Percentiles rank a stretch among this genome's conserved stretches.
Conservation (phyloP, 2,888 invertebrate genomes). For the Lydus trimaculatus region DNA sequence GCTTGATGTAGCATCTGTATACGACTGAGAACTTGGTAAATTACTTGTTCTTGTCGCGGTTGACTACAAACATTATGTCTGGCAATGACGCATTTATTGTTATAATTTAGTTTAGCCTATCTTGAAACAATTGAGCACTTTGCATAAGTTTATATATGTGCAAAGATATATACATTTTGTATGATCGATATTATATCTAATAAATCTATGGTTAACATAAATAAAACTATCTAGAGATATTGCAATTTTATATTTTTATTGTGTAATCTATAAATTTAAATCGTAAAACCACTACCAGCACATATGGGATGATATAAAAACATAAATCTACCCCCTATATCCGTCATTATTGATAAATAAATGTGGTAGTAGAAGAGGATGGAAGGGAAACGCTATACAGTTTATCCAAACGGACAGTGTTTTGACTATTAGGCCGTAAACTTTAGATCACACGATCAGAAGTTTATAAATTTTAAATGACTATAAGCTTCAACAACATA, state of each 20-base stretch:
- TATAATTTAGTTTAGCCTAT: conserved; percentile 25
- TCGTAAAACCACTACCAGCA: not conserved
- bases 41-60: conserved; percentile 25
- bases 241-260: not conserved
- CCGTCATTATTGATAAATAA: conserved; percentile 5
- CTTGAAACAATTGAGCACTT: conserved; percentile 22
- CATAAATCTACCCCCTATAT: not conserved
- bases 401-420: no score
- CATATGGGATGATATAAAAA: not conserved
- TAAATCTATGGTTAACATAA: not conserved
- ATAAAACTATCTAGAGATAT: not conserved
- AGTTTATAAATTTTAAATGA: no score
- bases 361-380: not conserved
- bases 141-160: conserved; percentile 1
- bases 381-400: not conserved
- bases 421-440: no score
- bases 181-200: not conserved
- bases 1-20: not conserved
- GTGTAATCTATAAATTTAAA: not conserved
- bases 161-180: not conserved
- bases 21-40: conserved; percentile 23
- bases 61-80: conserved; percentile 20
- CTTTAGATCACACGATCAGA: no score
- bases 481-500: no score
- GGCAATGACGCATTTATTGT: conserved; percentile 31